Percentiles rank a stretch among this genome's conserved stretches.
Evolutionary conservation across 2,113 vertebrate species (phyloP).

Genomic region (Mionectes macconnelli): DNA sequence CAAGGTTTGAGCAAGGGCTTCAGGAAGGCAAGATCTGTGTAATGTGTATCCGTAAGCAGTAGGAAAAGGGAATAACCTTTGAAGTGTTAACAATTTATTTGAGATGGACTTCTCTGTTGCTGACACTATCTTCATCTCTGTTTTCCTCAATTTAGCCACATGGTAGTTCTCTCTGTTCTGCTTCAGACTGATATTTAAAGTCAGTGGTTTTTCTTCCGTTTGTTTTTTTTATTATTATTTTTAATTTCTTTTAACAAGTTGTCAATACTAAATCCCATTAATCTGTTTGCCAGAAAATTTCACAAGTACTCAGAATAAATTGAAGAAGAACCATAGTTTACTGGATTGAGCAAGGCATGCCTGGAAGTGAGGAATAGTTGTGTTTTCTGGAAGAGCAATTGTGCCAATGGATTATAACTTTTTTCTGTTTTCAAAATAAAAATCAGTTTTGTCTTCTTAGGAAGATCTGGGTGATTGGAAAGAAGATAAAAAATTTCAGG

Average conservation of each 20-base stretch:
- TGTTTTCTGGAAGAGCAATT: neutral
- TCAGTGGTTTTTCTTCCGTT: no score
- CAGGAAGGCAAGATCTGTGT: neutral
- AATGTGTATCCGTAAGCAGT: neutral
- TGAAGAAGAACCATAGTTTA: fast-evolving
- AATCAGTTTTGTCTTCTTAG: neutral
- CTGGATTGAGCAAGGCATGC: neutral
- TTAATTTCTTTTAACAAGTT: neutral
- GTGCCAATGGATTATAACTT: neutral
- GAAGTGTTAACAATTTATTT: neutral
- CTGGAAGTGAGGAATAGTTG: neutral
- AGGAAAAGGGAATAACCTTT: neutral
- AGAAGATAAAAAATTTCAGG: neutral
- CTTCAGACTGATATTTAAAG: neutral
- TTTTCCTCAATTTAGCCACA: neutral
- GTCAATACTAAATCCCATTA: neutral
- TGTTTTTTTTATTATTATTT: no score
- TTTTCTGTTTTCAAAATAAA: neutral
- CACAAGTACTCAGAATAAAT: neutral
- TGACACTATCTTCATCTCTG: neutral
- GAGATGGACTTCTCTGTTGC: neutral
- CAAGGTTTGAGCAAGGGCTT: neutral
- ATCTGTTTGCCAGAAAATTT: neutral
- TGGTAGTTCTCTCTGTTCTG: neutral
- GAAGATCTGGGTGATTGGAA: neutral